Conservation (phyloP, 1,140 invertebrate genomes). For the Adoxophyes honmai region DNA sequence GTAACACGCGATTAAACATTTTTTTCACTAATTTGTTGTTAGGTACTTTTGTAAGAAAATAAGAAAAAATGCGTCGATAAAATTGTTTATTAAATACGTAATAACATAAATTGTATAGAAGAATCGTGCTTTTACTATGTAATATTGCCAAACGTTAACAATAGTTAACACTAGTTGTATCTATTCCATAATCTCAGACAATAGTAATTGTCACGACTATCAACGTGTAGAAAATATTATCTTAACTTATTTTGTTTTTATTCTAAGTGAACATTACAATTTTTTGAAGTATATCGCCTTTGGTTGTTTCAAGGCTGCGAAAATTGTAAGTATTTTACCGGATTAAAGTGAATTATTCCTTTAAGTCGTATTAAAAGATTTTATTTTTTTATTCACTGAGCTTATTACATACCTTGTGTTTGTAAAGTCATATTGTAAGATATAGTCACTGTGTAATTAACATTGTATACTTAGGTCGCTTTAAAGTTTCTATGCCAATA, state of each 20-base stretch:
- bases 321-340: background rate
- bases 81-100: conserved; percentile 4
- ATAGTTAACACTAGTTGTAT: conserved; percentile 2
- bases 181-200: conserved; percentile 2
- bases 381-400: conserved; percentile 70
- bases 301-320: background rate
- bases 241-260: background rate
- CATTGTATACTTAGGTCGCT: conserved; percentile 62
- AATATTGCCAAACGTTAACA: conserved; percentile 12
- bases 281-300: background rate
- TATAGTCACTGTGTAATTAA: conserved; percentile 67
- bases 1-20: too few relatives aligned
- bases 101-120: conserved; percentile 6
- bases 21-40: too few relatives aligned
- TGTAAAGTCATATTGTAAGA: conserved; percentile 63
- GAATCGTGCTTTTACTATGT: conserved; percentile 4
- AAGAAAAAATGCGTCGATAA: background rate
- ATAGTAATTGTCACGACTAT: background rate
- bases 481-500: conserved; percentile 72
- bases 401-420: conserved; percentile 46
- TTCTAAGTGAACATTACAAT: background rate
- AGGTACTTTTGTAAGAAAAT: background rate
- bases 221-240: background rate
- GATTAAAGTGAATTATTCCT: conserved; percentile 33
- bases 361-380: conserved; percentile 53